Percentiles rank a stretch among this genome's conserved stretches.
These are phyloP conservation scores for Lithophane socia DNA, from an alignment of 2,888 invertebrate species.

Conservation along the genomic window DNA sequence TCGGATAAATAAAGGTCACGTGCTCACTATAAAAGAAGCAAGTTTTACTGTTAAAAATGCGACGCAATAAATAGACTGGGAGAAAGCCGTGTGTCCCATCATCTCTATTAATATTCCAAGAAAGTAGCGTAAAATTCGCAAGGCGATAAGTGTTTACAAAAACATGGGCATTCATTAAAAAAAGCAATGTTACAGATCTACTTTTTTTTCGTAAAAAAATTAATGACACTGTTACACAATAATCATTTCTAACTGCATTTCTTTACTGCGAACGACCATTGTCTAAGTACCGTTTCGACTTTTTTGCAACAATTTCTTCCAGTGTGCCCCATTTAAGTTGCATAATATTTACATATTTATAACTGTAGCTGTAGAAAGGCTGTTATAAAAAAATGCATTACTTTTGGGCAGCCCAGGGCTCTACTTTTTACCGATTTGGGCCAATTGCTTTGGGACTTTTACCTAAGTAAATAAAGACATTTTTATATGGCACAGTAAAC, in stretches of 20 bases:
- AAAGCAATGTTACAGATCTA: conserved; percentile 57
- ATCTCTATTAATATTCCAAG: conserved; percentile 38
- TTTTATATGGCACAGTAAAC: conserved; percentile 77
- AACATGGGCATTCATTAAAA: conserved; percentile 24
- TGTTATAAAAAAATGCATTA: conserved; percentile 76
- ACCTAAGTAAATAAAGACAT: conserved; percentile 85
- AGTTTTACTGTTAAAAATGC: neutral
- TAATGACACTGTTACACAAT: conserved; percentile 65
- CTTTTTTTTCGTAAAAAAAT: conserved; percentile 48
- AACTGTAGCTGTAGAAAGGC: conserved; percentile 63
- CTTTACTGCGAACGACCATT: conserved; percentile 71
- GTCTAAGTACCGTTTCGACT: conserved; percentile 70
- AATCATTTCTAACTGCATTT: conserved; percentile 72
- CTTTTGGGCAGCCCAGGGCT: conserved; percentile 82
- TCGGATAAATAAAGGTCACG: neutral
- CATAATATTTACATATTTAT: conserved; percentile 70
- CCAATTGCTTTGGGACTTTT: conserved; percentile 77
- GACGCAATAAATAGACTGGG: neutral
- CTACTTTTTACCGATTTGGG: conserved; percentile 87
- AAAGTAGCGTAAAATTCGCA: conserved; percentile 52
- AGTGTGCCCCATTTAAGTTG: conserved; percentile 74
- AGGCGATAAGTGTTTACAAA: conserved; percentile 39
- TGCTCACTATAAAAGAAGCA: neutral
- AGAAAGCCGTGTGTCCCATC: conserved; percentile 38
- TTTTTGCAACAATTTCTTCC: conserved; percentile 77